phyloP scores from a whole-genome alignment of 2,113 vertebrate genomes.

The Opisthocomus hoazin region DNA sequence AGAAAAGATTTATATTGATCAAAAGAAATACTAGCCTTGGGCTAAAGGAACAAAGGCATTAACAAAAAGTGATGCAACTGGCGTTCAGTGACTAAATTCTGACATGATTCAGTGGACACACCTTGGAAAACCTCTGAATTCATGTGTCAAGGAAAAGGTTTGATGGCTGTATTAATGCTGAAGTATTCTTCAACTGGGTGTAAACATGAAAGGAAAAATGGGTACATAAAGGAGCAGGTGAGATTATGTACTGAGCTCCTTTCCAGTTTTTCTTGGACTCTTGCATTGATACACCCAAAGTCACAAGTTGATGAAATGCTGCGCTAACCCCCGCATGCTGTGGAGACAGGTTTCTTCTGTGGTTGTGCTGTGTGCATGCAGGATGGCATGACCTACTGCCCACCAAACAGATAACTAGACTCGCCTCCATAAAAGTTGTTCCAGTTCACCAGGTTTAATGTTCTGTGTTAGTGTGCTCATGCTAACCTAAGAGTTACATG shows the following conservation, averaged over 20 bases:
- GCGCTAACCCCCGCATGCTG: neutral
- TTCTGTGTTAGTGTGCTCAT: neutral
- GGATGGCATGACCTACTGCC: neutral
- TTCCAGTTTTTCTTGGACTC: neutral
- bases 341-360: neutral
- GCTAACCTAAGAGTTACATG: neutral
- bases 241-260: neutral
- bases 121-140: slow-evolving; percentile 3
- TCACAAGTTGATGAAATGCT: neutral
- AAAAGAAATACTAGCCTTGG: slow-evolving; percentile 41
- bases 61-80: neutral
- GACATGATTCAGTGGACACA: neutral
- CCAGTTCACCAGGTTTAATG: neutral
- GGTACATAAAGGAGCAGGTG: neutral
- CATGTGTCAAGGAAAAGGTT: neutral
- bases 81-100: neutral
- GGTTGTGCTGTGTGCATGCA: neutral
- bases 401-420: neutral
- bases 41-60: slow-evolving; percentile 26
- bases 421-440: neutral
- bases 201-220: neutral
- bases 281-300: neutral
- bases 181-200: neutral
- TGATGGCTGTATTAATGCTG: neutral
- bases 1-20: slow-evolving; percentile 36